phyloP scores from a whole-genome alignment of 2,888 invertebrate genomes.

The Ceraclea dissimilis region DNA sequence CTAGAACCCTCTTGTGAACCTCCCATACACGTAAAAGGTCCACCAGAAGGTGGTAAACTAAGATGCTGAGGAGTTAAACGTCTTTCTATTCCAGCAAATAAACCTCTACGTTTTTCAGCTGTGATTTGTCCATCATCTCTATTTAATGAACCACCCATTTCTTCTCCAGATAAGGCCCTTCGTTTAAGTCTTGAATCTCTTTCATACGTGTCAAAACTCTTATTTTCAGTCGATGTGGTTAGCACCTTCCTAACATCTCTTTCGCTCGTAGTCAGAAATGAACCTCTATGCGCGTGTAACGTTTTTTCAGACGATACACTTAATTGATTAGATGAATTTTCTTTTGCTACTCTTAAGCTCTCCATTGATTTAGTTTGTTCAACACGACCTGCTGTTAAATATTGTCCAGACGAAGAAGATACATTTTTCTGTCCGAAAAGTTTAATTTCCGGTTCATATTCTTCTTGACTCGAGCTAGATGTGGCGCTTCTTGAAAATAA shows the following conservation, averaged over 20 bases:
- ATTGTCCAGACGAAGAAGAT: conserved; percentile 46
- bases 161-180: conserved; percentile 56
- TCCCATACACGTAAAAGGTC: conserved; percentile 44
- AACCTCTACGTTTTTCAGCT: conserved; percentile 58
- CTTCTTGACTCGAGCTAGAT: conserved; percentile 65
- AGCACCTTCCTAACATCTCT: conserved; percentile 52
- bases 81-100: conserved; percentile 61
- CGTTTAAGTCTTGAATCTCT: conserved; percentile 49
- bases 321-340: conserved; percentile 45
- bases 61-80: conserved; percentile 55
- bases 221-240: conserved; percentile 44
- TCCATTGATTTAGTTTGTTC: conserved; percentile 65
- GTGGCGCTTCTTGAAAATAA: conserved; percentile 51
- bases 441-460: conserved; percentile 54
- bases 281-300: conserved; percentile 49
- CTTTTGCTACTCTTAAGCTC: conserved; percentile 54
- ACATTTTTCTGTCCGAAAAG: conserved; percentile 33
- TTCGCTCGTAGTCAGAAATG: conserved; percentile 59
- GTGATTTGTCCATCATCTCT: conserved; percentile 36
- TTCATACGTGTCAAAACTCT: conserved; percentile 53
- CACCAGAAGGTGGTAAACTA: conserved; percentile 61
- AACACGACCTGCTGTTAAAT: conserved; percentile 47
- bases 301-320: conserved; percentile 39
- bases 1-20: conserved; percentile 34
- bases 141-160: conserved; percentile 38